Conservation (phyloP, 2,888 invertebrate genomes). For the Cephus pygmeus region DNA sequence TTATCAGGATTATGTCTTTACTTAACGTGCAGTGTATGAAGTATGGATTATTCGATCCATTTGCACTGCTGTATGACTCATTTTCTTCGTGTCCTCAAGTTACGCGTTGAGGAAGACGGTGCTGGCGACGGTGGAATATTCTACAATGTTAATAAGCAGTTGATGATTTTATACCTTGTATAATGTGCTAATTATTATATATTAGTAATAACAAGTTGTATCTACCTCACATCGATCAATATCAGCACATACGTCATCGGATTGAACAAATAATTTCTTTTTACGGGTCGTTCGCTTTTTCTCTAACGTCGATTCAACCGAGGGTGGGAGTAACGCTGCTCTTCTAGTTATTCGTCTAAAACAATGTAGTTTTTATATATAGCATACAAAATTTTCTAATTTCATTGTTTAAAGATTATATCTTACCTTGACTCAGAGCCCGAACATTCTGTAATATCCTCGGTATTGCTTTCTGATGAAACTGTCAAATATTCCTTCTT, state of each 20-base stretch:
- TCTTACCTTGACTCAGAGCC: constrained; percentile 51
- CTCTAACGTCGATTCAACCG: constrained; percentile 22
- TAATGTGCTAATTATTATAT: not conserved
- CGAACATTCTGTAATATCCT: constrained; percentile 44
- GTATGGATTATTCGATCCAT: not conserved
- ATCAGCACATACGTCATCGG: constrained; percentile 46
- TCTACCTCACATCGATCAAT: constrained; percentile 43
- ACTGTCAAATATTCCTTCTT: not conserved
- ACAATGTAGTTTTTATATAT: not conserved
- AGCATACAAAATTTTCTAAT: not conserved
- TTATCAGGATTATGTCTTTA: not conserved
- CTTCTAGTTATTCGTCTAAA: constrained; percentile 33
- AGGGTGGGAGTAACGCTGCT: constrained; percentile 24
- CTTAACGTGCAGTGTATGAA: not conserved
- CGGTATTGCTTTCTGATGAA: not conserved
- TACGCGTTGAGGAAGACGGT: constrained; percentile 32
- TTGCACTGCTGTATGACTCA: constrained; percentile 13
- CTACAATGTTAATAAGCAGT: constrained; percentile 17
- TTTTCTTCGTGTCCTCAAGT: constrained; percentile 36
- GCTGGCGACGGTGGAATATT: constrained; percentile 23
- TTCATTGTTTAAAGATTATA: not conserved
- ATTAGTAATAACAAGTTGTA: not conserved
- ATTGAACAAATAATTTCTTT: constrained; percentile 44
- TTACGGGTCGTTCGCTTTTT: constrained; percentile 37
- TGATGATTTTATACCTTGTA: not conserved